Evolutionary conservation across 1,140 invertebrate species (phyloP).

Genomic region (Drosophila ogumai): DNA sequence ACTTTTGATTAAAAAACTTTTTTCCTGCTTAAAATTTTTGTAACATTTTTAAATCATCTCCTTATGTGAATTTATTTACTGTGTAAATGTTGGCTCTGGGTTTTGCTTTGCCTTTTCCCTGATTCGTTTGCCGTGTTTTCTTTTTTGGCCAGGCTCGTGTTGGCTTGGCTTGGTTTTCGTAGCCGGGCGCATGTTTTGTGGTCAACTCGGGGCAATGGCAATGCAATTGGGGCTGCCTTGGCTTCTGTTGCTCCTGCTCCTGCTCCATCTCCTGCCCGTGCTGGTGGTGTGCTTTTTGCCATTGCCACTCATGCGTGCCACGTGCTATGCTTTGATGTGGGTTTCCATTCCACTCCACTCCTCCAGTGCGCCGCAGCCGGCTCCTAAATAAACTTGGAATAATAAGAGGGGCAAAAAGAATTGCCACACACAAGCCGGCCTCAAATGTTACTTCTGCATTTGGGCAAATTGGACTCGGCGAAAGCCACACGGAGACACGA

Average conservation of each 20-base stretch:
- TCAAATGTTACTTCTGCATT: conserved; percentile 76
- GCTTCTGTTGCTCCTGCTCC: conserved; percentile 30
- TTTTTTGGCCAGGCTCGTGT: conserved; percentile 32
- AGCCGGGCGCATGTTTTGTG: conserved; percentile 74
- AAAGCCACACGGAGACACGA: conserved; percentile 62
- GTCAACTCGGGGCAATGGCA: conserved; percentile 74
- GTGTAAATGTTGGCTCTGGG: conserved; percentile 17
- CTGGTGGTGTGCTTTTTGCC: conserved; percentile 68
- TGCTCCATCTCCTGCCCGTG: conserved; percentile 24
- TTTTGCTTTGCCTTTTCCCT: conserved; percentile 28
- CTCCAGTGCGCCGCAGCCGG: conserved; percentile 24
- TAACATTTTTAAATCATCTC: background rate
- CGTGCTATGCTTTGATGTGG: conserved; percentile 80
- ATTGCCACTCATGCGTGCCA: conserved; percentile 80
- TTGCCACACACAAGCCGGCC: conserved; percentile 42
- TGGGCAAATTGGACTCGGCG: conserved; percentile 75
- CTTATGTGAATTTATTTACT: background rate
- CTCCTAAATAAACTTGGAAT: conserved; percentile 80
- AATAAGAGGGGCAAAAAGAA: conserved; percentile 67
- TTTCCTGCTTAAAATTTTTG: background rate
- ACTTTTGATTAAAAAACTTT: background rate
- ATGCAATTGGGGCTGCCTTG: conserved; percentile 67
- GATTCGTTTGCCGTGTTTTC: conserved; percentile 35
- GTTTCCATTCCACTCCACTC: conserved; percentile 35
- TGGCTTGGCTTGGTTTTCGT: conserved; percentile 33